Evolutionary conservation across 1,140 invertebrate genomes (phyloP), one percentile per base, ranked within the genome.

Genomic region (Cyclina sinensis): DNA sequence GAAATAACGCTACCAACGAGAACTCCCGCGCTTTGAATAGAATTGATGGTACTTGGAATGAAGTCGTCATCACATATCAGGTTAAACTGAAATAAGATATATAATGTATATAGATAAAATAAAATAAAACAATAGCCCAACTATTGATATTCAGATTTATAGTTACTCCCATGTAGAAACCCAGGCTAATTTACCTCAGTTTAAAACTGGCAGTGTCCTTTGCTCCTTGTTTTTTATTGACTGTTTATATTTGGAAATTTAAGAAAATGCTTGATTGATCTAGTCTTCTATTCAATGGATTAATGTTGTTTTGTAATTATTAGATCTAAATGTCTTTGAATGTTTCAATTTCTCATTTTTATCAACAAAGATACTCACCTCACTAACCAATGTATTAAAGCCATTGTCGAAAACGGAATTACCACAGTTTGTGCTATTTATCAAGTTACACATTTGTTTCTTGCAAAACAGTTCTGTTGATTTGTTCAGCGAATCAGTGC

Each of bases 1-100:
- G 74, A 54, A 4, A 90, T 18, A 0, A 87, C 0, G n/a, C 80
- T 65, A 11, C 91, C 91, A n/a, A 82, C 46, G 5, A 91, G 27
- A 14, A 91, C 48, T 1, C 91, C 91, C 1, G 78, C 84, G 68
- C 90, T 87, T 51, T 91, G 87, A 32, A 92, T 81, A 0, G 91
- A 89, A 16, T 57, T 90, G 3, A 90, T 81, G 0, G 86, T 48
- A 46, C 70, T 51, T 27, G 62, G 78, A 35, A 91, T 73, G 74
- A 85, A 91, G 70, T 70, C 68, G 12, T 84, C 4, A 1, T 85
- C 86, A 74, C 91, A 92, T 0, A 92, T 83, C 21, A 92, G 78
- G 37, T 81, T 48, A 68, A 82, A 92, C 91, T 92, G 86, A 70
- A 70, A 70, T 24, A 18, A n/a, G 18, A 70, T 12, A 39, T n/a